Evolutionary conservation across 2,888 invertebrate species (phyloP), one percentile per base, ranked within the genome.

Genomic region (Epinotia demarniana): DNA sequence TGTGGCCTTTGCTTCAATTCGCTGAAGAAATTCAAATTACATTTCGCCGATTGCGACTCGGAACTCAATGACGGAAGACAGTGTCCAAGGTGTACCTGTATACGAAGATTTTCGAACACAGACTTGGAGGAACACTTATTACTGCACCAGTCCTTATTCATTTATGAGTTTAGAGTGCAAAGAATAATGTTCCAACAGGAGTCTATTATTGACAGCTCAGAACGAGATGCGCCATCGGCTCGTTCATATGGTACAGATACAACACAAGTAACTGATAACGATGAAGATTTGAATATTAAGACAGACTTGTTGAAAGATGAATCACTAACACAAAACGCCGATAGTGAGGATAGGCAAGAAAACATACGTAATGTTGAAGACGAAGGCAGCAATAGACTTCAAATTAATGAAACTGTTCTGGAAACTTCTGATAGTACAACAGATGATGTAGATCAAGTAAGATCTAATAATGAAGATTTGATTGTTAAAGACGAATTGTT

Each of bases 1-100:
- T 72, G 63, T 49, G 62, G 72, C 4, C 63, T 63, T 63, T 72
- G 62, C 19, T 72, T 72, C n/a, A 43, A 12, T 46, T 43, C 69
- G 19, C 12, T 69, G n/a, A 60, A 27, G 46, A 46, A 46, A 23
- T 46, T 69, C 3, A 69, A 69, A 69, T 19, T 27, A 46, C 69
- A 69, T 60, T 69, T 69, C 27, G 69, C 43, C 9, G 58, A 69
- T 33, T 69, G 69, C 9, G 60, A 60, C 8, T 5, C 43, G 6
- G 3, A 27, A 16, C 23, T n/a, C 9, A 58, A 60, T 23, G 12
- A 60, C 23, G 60, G 58, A 43, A n/a, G 23, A 9, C 13, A 46
- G 11, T 69, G 69, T 69, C 43, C 60, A 0, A 19, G 3, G 13
- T 69, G 69, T 60, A 8, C 23, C 39, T 16, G 39, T 43, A 16